Base-by-base conservation (phyloP, 2,888 invertebrate species). In the Leucoma salicis region DNA sequence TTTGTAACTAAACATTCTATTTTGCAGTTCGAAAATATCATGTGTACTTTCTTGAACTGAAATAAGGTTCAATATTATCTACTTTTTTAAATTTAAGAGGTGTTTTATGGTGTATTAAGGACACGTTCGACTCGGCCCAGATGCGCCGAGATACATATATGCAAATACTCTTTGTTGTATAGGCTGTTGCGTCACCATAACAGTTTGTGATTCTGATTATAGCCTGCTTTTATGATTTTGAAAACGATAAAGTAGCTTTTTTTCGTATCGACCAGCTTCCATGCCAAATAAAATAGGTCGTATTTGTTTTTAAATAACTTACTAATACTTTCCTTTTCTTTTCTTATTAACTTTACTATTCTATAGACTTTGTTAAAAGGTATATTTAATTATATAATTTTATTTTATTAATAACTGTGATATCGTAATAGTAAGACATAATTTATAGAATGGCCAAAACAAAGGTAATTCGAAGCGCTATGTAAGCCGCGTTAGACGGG, bases 131-230 rank as follows among this genome's bases (percentile, higher is more conserved):
- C 31, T 24, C 50, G 57, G 46, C 61, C 61, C 63, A 61, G 63
- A 61, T 78, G 82, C 79, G 78, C 74, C 71, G 69, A 70, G 74
- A 80, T 72, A 78, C 76, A 70, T 77, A n/a, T n/a, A 84, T 86
- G 87, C 82, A 84, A 87, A 87, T 84, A 34, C 74, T 63, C 78
- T 86, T 87, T 85, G 83, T 85, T 82, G 83, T 84, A 78, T 74
- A 76, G 64, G 53, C 49, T 53, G 70, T 76, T 73, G 64, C 75
- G 74, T 82, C 78, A 79, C 57, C 57, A 55, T 81, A 79, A 80
- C 81, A 80, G 83, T 65, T 64, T 65, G 58, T 48, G 46, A 60
- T 75, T 76, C 70, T 59, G 59, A 8, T 2, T 21, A 21, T 21
- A 21, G 72, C 65, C 61, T 49, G 43, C 49, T 47, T 61, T 65